Conservation (phyloP, 2,797 vertebrate genomes). For the Stomatorhinus walkeri region DNA sequence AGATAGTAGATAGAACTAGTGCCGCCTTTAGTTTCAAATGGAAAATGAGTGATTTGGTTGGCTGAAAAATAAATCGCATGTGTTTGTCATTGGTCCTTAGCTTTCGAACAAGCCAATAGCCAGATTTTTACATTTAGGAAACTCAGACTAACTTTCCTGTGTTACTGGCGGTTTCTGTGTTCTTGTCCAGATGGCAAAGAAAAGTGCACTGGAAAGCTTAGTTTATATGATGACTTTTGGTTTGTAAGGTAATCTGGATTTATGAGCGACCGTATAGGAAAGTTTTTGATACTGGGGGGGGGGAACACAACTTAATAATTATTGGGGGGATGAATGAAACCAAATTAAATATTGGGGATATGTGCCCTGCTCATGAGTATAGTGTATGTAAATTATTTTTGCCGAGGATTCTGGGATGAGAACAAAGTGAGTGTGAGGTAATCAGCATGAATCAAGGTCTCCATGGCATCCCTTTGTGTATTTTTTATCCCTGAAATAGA, state of each 20-base stretch:
- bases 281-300: not conserved
- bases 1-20: not conserved
- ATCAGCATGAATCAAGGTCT: not conserved
- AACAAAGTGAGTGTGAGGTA: not conserved
- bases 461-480: not conserved
- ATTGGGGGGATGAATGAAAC: not conserved
- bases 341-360: not conserved
- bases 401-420: not conserved
- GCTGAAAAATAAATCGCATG: not conserved
- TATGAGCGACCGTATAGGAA: not conserved
- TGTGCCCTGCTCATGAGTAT: not conserved
- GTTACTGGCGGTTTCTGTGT: not conserved
- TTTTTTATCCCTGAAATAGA: not conserved
- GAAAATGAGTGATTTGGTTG: not conserved
- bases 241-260: not conserved
- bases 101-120: not conserved
- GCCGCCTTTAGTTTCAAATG: not conserved
- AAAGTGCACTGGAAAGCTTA: not conserved
- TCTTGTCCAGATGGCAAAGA: not conserved
- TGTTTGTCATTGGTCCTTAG: conserved; percentile 3
- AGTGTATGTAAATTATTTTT: not conserved
- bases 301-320: not conserved
- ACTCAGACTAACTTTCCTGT: not conserved
- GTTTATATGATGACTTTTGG: not conserved
- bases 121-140: not conserved